A percentile compares a stretch with the other conserved stretches of the same genome.
phyloP scores from a whole-genome alignment of 2,797 vertebrate species.

The Tokudaia tokunoshimensis region DNA sequence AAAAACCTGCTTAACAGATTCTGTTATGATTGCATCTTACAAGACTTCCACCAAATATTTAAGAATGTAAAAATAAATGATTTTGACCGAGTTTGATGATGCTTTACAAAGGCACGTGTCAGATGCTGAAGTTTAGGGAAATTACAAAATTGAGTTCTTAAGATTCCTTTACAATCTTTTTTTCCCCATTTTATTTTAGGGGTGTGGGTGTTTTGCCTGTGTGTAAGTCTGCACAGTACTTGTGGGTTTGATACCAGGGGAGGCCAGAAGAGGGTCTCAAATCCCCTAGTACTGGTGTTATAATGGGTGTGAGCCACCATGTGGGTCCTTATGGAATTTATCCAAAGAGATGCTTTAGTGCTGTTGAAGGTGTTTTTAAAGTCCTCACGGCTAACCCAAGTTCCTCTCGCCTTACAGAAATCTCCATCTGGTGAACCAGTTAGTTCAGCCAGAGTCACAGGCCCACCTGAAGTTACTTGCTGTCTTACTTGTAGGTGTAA shows the following conservation, averaged over 20 bases:
- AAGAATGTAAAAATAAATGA: conserved; percentile 56
- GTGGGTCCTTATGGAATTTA: neutral
- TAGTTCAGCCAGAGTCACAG: neutral
- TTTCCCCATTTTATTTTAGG: neutral
- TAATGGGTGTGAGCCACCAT: neutral
- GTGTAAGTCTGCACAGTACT: neutral
- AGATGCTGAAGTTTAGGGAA: conserved; percentile 70
- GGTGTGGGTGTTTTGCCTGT: neutral
- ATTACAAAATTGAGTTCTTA: conserved; percentile 66
- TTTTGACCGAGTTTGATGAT: conserved; percentile 22
- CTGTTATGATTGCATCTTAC: neutral
- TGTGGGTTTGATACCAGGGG: neutral
- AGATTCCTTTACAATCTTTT: neutral
- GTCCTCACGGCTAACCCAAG: neutral
- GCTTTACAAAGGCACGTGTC: conserved; percentile 64
- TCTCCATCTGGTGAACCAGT: conserved; percentile 56
- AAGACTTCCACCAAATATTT: conserved; percentile 40
- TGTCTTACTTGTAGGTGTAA: conserved; percentile 13
- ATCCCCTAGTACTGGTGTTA: neutral
- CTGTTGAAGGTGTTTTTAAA: conserved; percentile 36
- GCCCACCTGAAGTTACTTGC: conserved; percentile 29
- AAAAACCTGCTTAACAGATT: conserved; percentile 8
- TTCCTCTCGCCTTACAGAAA: conserved; percentile 30
- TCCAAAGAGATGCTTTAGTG: conserved; percentile 46
- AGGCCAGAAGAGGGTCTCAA: neutral